Base-by-base conservation (phyloP, 2,113 vertebrate species). In the Sceloporus tristichus region DNA sequence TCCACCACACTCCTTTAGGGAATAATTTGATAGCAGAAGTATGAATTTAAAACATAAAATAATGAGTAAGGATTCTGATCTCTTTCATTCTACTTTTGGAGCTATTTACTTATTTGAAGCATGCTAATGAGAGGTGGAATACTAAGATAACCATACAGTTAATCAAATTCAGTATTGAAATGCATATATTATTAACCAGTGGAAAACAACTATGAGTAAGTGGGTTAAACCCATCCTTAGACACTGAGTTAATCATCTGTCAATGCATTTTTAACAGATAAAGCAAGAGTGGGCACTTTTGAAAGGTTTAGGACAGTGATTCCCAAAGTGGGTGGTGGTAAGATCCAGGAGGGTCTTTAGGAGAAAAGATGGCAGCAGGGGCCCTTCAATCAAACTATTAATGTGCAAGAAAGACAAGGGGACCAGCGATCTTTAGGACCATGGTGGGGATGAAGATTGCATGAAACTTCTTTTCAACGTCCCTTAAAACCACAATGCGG, bases 161-260 rank as follows among this genome's bases (percentile, higher is more conserved):
- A 18, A 4, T 74, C 29, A 53, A 40, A 8, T 42, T 3, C 13
- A 59, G 42, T 40, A 34, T 62, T 27, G n/a, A 74, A 86, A 68
- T 78, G 23, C 59, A 86, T 86, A 27, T 66, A 53, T 79, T 77
- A 6, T 66, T n/a, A 27, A 48, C 76, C 29, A 85, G 11, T 77
- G 8, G 75, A 48, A 65, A 25, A 38, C 9, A 11, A 85, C 56
- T n/a, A 10, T 34, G 5, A 29, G 53, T 4, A 4, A 23, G 25
- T 76, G 56, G 27, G 56, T 65, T 54, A 65, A 65, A 25, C 38
- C n/a, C 19, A 40, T 21, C 34, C 25, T 54, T 56, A 56, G 16
- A 34, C 27, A 11, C 1, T 54, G 25, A 53, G 59, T 59, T n/a
- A 74, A 7, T 75, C 54, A 62, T 34, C 59, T 74, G 11, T 29